Evolutionary conservation across 2,888 invertebrate species (phyloP).

Genomic region (Lycocerus yunnanus): DNA sequence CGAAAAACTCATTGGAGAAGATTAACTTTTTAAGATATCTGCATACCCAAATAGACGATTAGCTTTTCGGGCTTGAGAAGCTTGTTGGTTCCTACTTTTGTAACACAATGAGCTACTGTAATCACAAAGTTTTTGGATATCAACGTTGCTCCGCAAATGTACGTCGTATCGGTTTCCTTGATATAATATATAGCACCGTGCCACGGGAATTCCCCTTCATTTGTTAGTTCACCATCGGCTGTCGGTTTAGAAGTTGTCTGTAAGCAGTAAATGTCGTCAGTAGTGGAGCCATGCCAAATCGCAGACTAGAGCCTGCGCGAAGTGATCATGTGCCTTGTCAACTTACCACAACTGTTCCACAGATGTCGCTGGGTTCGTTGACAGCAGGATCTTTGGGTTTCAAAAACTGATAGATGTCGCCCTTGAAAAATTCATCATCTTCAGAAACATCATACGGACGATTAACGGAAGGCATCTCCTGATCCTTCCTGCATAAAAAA

Average conservation of each 20-base stretch:
- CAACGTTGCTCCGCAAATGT: slow-evolving; percentile 50
- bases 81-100: slow-evolving; percentile 38
- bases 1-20: too few species aligned
- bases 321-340: too few species aligned
- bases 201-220: slow-evolving; percentile 71
- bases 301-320: background rate
- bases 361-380: background rate
- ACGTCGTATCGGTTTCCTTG: slow-evolving; percentile 46
- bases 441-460: too few species aligned
- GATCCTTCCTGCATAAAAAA: too few species aligned
- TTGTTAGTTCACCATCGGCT: slow-evolving; percentile 62
- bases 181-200: slow-evolving; percentile 68
- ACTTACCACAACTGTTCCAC: slow-evolving; percentile 9
- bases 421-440: slow-evolving; percentile 42
- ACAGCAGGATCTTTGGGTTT: background rate
- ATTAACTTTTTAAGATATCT: too few species aligned
- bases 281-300: background rate
- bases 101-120: slow-evolving; percentile 53
- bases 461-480: too few species aligned
- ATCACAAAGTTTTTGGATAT: slow-evolving; percentile 45
- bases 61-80: slow-evolving; percentile 41
- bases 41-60: slow-evolving; percentile 45
- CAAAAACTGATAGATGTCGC: slow-evolving; percentile 40
- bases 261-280: slow-evolving; percentile 41
- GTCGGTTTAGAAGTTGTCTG: slow-evolving; percentile 60